Evolutionary conservation across 2,888 invertebrate species (phyloP).

Genomic region (Sesamia inferens): DNA sequence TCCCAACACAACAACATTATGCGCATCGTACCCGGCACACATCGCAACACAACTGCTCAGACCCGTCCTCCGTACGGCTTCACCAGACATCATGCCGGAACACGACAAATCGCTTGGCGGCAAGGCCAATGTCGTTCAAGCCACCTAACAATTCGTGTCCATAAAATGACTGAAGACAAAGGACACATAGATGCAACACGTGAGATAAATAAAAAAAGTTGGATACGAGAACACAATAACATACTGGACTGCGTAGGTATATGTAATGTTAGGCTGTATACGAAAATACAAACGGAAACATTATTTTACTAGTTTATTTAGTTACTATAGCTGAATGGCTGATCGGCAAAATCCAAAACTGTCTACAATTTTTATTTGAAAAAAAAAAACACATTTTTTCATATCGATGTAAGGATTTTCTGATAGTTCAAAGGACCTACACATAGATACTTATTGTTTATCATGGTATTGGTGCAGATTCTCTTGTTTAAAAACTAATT

Average conservation of each 20-base stretch:
- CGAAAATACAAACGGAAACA: not conserved
- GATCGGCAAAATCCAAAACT: not conserved
- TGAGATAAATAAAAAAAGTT: not conserved
- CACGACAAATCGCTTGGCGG: too few relatives aligned
- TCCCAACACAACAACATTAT: too few relatives aligned
- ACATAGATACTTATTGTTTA: not conserved
- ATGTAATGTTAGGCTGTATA: not conserved
- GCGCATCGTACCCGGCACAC: too few relatives aligned
- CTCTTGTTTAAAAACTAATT: too few relatives aligned
- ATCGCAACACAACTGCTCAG: too few relatives aligned
- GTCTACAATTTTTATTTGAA: not conserved
- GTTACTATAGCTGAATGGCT: too few relatives aligned
- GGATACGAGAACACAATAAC: not conserved
- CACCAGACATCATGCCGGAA: too few relatives aligned
- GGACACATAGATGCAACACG: not conserved
- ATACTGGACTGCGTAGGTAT: not conserved
- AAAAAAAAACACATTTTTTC: not conserved
- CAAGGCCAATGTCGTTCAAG: too few relatives aligned
- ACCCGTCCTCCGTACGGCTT: too few relatives aligned
- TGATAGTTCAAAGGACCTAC: not conserved
- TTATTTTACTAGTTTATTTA: not conserved
- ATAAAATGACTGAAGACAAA: not conserved
- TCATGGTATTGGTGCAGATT: too few relatives aligned
- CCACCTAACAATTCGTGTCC: not conserved
- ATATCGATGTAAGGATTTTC: not conserved